Base-by-base conservation (phyloP, 2,888 invertebrate genomes). In the Drosophila cognata region DNA sequence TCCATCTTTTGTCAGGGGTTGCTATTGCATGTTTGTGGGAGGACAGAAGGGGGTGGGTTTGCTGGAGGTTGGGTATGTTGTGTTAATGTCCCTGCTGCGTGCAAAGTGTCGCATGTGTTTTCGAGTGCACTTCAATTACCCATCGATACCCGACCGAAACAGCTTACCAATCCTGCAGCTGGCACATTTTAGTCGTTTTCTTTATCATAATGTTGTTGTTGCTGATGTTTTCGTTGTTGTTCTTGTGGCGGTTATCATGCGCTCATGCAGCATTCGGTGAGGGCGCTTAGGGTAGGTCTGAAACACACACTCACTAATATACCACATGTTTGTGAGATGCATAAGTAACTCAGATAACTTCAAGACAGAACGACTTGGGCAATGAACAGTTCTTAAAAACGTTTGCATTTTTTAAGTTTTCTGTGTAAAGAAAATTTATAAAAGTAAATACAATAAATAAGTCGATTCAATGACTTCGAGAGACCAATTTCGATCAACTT, bases 61-160 rank as follows among this genome's bases (percentile, higher is more conserved):
- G 21, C 6, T 16, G 38, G 56, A 18, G 56, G n/a, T 21, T 33
- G 58, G 67, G 75, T 65, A 56, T 63, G 63, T 57, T 75, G 76
- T 74, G 64, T 73, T 46, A 31, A 18, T 62, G 71, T 48, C 51
- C 38, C 56, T 64, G 60, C 56, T 65, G 52, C 10, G 18, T 29
- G 71, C 73, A 77, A 87, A 87, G 89, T 89, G 85, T 85, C 89
- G 89, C 89, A 87, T 85, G 71, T 89, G 88, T 85, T 91, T 88
- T 90, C 91, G 85, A 90, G 90, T 91, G 84, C 87, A 81, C 88
- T 91, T 85, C 71, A 91, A 89, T 89, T 91, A 82, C 77, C 71
- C 57, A 73, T 55, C 58, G 55, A 50, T 31, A n/a, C 71, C 62
- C 48, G 55, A 63, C 36, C 28, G n/a, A 38, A 41, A 38, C 36